A percentile compares a stretch with the other conserved stretches of the same genome.
Evolutionary conservation across 2,113 vertebrate species (phyloP).

Genomic region (Centropristis striata): DNA sequence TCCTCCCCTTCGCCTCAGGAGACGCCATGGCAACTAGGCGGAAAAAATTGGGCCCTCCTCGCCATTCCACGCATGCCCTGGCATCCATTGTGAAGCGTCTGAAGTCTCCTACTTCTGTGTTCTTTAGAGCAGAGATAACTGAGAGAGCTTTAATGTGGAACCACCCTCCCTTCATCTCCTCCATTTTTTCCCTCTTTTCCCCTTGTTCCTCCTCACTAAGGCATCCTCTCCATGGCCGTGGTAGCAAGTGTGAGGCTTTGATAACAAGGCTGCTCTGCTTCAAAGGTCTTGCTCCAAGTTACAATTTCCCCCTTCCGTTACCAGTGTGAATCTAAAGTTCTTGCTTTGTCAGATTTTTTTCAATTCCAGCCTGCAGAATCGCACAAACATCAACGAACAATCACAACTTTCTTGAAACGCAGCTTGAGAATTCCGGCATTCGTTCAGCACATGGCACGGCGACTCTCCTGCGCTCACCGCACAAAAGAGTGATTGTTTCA

Average conservation of each 20-base stretch:
- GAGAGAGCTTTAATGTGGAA: slow-evolving; percentile 64
- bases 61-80: slow-evolving; percentile 83
- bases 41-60: slow-evolving; percentile 77
- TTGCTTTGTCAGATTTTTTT: slow-evolving; percentile 21
- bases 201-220: slow-evolving; percentile 36
- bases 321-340: slow-evolving; percentile 29
- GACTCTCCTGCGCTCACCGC: slow-evolving; percentile 31
- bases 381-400: slow-evolving; percentile 42
- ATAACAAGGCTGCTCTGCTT: slow-evolving; percentile 60
- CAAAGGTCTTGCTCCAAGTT: slow-evolving; percentile 58
- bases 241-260: slow-evolving; percentile 57
- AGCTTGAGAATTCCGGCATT: slow-evolving; percentile 58
- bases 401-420: slow-evolving; percentile 53
- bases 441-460: slow-evolving; percentile 50
- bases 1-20: slow-evolving; percentile 78
- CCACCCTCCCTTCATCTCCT: slow-evolving; percentile 45
- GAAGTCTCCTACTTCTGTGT: slow-evolving; percentile 53
- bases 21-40: slow-evolving; percentile 87
- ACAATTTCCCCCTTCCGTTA: slow-evolving; percentile 35
- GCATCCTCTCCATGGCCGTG: slow-evolving; percentile 43
- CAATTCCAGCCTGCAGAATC: slow-evolving; percentile 27
- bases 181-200: slow-evolving; percentile 21
- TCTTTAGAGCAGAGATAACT: slow-evolving; percentile 66
- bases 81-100: slow-evolving; percentile 81
- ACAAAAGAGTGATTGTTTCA: slow-evolving; percentile 77